A percentile compares a stretch with the other conserved stretches of the same genome.
Conservation (phyloP, 2,797 vertebrate genomes). For the Lacerta bilineata region DNA sequence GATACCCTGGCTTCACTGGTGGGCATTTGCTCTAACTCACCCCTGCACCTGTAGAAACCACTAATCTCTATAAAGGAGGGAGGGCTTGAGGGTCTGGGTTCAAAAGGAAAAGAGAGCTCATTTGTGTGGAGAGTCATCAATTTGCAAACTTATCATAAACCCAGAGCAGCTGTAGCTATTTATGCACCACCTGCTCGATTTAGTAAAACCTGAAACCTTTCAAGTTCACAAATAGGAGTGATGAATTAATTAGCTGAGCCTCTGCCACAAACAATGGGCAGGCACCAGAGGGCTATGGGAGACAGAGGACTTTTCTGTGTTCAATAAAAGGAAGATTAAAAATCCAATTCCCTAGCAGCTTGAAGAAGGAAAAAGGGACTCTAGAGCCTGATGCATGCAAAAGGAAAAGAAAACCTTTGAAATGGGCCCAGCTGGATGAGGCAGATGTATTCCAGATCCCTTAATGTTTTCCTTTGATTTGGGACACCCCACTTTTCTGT, state of each 20-base stretch:
- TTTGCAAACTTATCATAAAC: constrained; percentile 35
- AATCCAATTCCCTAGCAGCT: constrained; percentile 27
- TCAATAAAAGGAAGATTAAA: constrained; percentile 46
- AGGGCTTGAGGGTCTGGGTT: neutral
- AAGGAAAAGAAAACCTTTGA: constrained; percentile 10
- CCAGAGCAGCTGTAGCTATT: constrained; percentile 46
- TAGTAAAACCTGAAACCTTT: constrained; percentile 50
- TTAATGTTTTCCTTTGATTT: neutral
- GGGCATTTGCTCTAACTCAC: constrained; percentile 1
- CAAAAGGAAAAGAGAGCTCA: neutral
- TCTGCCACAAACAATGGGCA: constrained; percentile 20
- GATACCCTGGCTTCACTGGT: constrained; percentile 5
- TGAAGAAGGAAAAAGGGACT: neutral
- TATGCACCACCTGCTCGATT: constrained; percentile 43
- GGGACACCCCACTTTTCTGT: neutral
- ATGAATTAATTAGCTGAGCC: constrained; percentile 32
- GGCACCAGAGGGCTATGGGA: constrained; percentile 20
- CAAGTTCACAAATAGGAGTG: constrained; percentile 20
- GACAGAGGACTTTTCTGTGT: constrained; percentile 1
- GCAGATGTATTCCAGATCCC: constrained; percentile 21
- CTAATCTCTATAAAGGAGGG: constrained; percentile 9
- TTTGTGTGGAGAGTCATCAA: neutral
- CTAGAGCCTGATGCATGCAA: no score
- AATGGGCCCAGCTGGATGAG: constrained; percentile 13
- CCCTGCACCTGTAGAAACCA: constrained; percentile 31